Percentiles rank a stretch among this genome's conserved stretches.
phyloP scores from a whole-genome alignment of 1,140 invertebrate species.

The Sipha flava region DNA sequence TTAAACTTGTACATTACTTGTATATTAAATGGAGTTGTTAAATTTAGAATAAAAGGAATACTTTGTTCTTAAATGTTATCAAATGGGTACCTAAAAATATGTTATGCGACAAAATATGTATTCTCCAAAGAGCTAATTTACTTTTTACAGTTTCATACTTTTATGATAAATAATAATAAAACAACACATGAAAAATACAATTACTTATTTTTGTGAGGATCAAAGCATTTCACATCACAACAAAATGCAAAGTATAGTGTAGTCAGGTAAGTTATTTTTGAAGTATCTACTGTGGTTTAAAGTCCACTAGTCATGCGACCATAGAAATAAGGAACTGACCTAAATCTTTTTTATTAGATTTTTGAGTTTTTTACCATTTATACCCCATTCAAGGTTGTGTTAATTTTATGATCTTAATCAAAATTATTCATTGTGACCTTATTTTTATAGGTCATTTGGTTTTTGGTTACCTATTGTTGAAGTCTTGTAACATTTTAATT shows the following conservation, averaged over 20 bases:
- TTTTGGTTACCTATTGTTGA: too few relatives aligned
- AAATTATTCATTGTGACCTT: background rate
- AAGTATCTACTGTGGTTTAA: background rate
- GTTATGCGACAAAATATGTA: too few relatives aligned
- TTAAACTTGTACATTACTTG: too few relatives aligned
- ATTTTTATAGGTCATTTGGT: background rate
- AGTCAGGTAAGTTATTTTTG: background rate
- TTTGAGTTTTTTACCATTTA: background rate
- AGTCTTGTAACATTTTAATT: background rate
- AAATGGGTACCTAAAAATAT: too few relatives aligned
- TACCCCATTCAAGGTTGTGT: background rate
- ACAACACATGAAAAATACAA: background rate
- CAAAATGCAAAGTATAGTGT: background rate
- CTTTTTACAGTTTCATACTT: too few relatives aligned
- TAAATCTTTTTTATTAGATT: background rate
- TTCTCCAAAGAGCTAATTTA: too few relatives aligned
- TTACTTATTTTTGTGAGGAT: background rate
- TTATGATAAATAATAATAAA: background rate
- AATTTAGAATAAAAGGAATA: too few relatives aligned
- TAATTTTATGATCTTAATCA: background rate
- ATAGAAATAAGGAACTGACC: background rate
- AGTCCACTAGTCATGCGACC: background rate
- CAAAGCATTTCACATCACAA: background rate
- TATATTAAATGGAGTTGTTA: too few relatives aligned
- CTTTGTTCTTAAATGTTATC: too few relatives aligned